Evolutionary conservation across 35 echinoderm and acorn worm genomes (phyloP), one percentile per base, ranked within the genome.

Genomic region (Apostichopus californicus): DNA sequence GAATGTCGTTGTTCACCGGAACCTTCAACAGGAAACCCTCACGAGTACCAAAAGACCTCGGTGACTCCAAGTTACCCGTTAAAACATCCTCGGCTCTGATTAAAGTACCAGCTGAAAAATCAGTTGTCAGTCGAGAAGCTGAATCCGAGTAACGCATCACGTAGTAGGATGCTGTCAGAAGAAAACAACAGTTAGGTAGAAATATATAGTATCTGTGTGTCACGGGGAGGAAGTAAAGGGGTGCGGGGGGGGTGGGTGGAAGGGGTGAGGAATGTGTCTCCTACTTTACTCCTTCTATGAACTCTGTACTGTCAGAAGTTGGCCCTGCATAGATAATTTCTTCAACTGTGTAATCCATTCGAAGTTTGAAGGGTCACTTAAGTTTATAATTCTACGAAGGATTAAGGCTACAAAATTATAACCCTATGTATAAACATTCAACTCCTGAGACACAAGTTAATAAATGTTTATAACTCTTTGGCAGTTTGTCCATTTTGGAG

Each of bases 121-220:
- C 81, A 23, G 18, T 6, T 9, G 54, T 58, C 18, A 85, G 22
- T 17, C 1, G 55, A 1, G 81, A 85, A 5, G 81, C 21, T 24
- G 81, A 85, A 60, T 21, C n/a, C 55, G 81, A 85, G 10, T 85
- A 85, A 25, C 55, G 81, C 55, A 85, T 85, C n/a, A 85, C 81
- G 57, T 85, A 85, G 58, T 58, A 85, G 8, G 81, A 85, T 85
- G 81, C 81, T 85, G 55, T 46, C 6, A 17, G 77, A 46, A 79
- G 23, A 18, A 11, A 18, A 46, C 7, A 22, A 79, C 5, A 22
- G 28, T 46, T 34, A 34, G 1, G 34, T 46, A 46, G 34, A 46
- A 46, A 46, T 46, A 46, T 46, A 46, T 46, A 46, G 34, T 46
- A 46, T 46, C 34, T 46, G 34, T 46, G 34, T 46, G 34, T 46